Evolutionary conservation across 2,113 vertebrate genomes (phyloP), one percentile per base, ranked within the genome.

Genomic region (Otis tarda): DNA sequence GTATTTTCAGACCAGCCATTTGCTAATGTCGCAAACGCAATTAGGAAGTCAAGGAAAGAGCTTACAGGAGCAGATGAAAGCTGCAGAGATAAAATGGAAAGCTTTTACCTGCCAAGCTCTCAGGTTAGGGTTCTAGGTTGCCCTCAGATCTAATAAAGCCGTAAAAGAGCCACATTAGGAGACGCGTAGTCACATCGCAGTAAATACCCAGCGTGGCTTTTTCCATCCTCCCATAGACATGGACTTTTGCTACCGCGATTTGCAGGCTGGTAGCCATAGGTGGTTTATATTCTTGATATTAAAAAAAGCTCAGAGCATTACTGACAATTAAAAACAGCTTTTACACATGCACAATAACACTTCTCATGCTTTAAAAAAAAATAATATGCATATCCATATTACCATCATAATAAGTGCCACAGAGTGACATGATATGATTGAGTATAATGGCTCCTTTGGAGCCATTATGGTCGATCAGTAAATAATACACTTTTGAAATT

Each of bases 401-500:
- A 97, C 89, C 97, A 98, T 97, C 96, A 98, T 95, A 98, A 94
- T 97, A 96, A 97, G 92, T 50, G 87, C 91, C 91, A 94, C 88
- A 96, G 97, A 98, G 86, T 98, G 97, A 98, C 97, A 98, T 98
- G 97, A 97, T 97, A 97, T 97, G 97, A 97, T 97, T 97, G 97
- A 96, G 96, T 89, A 95, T 97, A 97, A 96, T 97, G 97, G 97
- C 96, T 97, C 96, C 96, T 83, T 82, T 92, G 97, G 96, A 98
- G 95, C 97, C 97, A 97, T 97, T 90, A 93, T 96, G 97, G 97
- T 97, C 93, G 97, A 98, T 98, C 98, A 98, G 98, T 98, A 98
- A 98, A 98, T 98, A 98, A 98, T 98, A 97, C 97, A 97, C 96
- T 97, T 98, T 94, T 95, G 91, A 97, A 98, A 97, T 97, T 97